phyloP scores from a whole-genome alignment of 2,888 invertebrate species.

The Xanthorhoe designata region DNA sequence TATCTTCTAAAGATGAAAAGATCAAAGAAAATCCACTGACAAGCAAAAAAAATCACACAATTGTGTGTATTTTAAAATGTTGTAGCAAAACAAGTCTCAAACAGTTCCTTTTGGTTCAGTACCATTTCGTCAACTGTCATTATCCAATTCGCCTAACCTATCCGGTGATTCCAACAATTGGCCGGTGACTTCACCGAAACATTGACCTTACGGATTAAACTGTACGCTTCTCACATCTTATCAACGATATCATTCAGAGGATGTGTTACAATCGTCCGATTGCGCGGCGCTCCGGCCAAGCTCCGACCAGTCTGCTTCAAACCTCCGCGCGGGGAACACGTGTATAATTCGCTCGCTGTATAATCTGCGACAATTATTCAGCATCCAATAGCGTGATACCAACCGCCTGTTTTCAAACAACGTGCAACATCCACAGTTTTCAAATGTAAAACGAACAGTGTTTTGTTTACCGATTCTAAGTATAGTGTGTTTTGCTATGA shows the following conservation, averaged over 20 bases:
- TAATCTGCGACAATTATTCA: conserved; percentile 32
- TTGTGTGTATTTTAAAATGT: background rate
- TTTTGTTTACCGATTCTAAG: conserved; percentile 42
- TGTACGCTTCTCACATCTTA: conserved; percentile 37
- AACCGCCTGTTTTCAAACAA: conserved; percentile 33
- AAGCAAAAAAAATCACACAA: background rate
- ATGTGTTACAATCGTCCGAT: conserved; percentile 42
- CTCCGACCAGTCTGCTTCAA: conserved; percentile 32
- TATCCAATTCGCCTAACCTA: conserved; percentile 50
- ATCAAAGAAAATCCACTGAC: background rate
- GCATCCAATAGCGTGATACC: conserved; percentile 44
- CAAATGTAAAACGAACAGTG: conserved; percentile 41
- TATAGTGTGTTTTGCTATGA: conserved; percentile 35
- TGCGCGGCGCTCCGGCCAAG: conserved; percentile 19
- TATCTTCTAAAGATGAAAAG: background rate
- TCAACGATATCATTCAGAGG: conserved; percentile 45
- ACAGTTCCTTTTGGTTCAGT: conserved; percentile 11
- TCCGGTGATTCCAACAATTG: conserved; percentile 58
- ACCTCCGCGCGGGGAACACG: conserved; percentile 34
- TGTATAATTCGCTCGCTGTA: conserved; percentile 18
- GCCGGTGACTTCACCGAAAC: conserved; percentile 76
- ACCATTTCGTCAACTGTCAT: conserved; percentile 38
- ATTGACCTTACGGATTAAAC: conserved; percentile 71
- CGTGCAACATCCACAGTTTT: conserved; percentile 42
- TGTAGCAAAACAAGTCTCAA: background rate